Percentiles rank a stretch among this genome's conserved stretches.
These are phyloP conservation scores for Microtus montanus DNA, from an alignment of 2,113 vertebrate species.

Conservation along the genomic window DNA sequence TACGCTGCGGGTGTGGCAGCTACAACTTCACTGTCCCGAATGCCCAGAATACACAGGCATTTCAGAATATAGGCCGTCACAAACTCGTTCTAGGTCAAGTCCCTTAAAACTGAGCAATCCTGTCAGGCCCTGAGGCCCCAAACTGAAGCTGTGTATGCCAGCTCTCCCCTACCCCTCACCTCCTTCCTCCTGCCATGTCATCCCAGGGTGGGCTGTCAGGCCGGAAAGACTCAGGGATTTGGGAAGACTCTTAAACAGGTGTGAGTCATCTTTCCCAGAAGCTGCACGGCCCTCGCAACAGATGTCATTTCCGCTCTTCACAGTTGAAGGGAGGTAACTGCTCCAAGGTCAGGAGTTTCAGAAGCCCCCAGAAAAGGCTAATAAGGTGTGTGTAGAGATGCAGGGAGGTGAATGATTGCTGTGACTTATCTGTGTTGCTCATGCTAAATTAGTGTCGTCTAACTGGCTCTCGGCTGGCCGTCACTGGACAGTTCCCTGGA, in stretches of 20 bases:
- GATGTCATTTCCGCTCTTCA: not conserved
- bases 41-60: too few relatives aligned
- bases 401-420: not conserved
- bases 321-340: not conserved
- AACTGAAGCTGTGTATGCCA: accelerated
- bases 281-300: accelerated
- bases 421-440: not conserved
- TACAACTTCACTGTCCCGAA: not conserved
- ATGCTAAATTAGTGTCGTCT: not conserved
- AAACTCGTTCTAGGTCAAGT: not conserved
- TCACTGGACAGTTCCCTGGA: not conserved
- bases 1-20: not conserved
- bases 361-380: not conserved
- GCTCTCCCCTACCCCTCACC: accelerated
- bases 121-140: not conserved
- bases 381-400: not conserved
- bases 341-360: not conserved
- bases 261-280: slow-evolving; percentile 6
- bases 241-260: not conserved
- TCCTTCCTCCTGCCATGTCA: not conserved
- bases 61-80: not conserved
- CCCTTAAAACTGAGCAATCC: not conserved
- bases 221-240: not conserved
- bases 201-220: not conserved
- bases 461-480: not conserved